Conservation (phyloP, 2,888 invertebrate genomes). For the Theodoxus fluviatilis region DNA sequence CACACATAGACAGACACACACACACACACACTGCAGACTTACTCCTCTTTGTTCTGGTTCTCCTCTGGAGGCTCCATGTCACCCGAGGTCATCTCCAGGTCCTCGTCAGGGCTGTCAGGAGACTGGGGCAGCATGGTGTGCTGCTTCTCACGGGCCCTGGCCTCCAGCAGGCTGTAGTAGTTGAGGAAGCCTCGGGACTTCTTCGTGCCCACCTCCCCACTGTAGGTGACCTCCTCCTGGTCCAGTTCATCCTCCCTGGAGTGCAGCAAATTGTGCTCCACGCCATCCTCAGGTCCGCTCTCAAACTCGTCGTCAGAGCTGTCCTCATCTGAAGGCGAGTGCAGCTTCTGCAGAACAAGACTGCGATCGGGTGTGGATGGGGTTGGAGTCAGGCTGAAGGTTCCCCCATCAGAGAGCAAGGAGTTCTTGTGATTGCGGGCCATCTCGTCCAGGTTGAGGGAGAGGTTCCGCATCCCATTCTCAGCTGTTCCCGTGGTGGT, state of each 20-base stretch:
- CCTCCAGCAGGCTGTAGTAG: constrained; percentile 61
- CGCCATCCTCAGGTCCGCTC: constrained; percentile 33
- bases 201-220: constrained; percentile 25
- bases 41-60: constrained; percentile 23
- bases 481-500: too few relatives aligned
- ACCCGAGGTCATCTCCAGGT: constrained; percentile 35
- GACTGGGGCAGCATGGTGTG: constrained; percentile 26
- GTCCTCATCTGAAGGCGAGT: constrained; percentile 43
- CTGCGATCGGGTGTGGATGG: constrained; percentile 35
- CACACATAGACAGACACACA: neutral
- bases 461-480: too few relatives aligned
- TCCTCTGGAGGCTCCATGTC: constrained; percentile 32
- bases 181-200: constrained; percentile 56
- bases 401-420: constrained; percentile 35
- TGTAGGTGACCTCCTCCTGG: constrained; percentile 25
- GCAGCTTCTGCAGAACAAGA: constrained; percentile 35
- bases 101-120: constrained; percentile 33
- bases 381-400: constrained; percentile 38
- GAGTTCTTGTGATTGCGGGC: constrained; percentile 28
- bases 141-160: constrained; percentile 46
- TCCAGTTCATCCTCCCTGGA: constrained; percentile 27
- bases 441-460: constrained; percentile 28
- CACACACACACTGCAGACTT: too few relatives aligned
- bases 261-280: constrained; percentile 21
- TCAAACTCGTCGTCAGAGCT: constrained; percentile 40